A percentile compares a stretch with the other conserved stretches of the same genome.
Conservation (phyloP, 2,888 invertebrate genomes). For the Bombylius discolor region DNA sequence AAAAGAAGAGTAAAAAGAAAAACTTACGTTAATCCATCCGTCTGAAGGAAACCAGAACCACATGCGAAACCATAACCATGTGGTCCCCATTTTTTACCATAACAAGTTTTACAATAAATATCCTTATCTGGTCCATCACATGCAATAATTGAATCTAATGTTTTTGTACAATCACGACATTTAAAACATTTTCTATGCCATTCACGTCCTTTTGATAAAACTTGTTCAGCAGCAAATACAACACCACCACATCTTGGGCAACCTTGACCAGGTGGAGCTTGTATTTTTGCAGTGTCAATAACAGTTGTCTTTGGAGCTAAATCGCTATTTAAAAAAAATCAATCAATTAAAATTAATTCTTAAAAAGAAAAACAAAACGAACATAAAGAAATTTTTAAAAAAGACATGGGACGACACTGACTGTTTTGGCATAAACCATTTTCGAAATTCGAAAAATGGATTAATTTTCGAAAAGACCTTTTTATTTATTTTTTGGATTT, state of each 20-base stretch:
- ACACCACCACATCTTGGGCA: slow-evolving; percentile 83
- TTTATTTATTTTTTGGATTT: no score
- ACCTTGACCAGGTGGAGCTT: slow-evolving; percentile 73
- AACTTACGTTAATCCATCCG: slow-evolving; percentile 73
- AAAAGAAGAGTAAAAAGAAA: background rate
- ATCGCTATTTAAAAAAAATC: slow-evolving; percentile 42
- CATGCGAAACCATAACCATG: slow-evolving; percentile 94
- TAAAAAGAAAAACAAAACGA: background rate
- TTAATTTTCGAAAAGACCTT: no score
- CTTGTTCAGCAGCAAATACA: slow-evolving; percentile 89
- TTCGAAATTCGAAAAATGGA: no score
- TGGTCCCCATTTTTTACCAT: slow-evolving; percentile 95
- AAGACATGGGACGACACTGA: no score
- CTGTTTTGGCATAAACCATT: no score
- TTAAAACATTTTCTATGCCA: slow-evolving; percentile 93
- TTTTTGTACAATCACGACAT: slow-evolving; percentile 83
- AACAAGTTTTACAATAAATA: slow-evolving; percentile 93
- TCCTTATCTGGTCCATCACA: slow-evolving; percentile 88
- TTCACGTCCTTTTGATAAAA: slow-evolving; percentile 76
- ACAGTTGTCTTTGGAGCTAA: slow-evolving; percentile 60
- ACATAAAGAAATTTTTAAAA: background rate
- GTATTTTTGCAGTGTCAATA: slow-evolving; percentile 65
- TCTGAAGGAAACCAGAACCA: slow-evolving; percentile 86
- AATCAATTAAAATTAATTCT: background rate
- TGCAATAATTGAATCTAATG: slow-evolving; percentile 89